Evolutionary conservation across 2,888 invertebrate species (phyloP), one percentile per base, ranked within the genome.

Genomic region (Rutpela maculata): DNA sequence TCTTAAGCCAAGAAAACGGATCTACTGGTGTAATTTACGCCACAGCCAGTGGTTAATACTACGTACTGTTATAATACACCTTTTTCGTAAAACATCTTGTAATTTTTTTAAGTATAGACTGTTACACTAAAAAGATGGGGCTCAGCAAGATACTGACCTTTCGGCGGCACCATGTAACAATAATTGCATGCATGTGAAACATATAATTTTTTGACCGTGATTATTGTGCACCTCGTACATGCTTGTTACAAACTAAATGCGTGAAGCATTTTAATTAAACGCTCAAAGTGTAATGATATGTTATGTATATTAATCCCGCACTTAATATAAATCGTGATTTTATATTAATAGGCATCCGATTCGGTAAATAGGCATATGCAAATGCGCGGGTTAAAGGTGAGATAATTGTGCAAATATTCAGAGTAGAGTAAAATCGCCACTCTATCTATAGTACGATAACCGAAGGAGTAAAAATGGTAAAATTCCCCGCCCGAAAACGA

Each of bases 291-390:
- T 65, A 65, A 65, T 65, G 22, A 65, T 65, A 65, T n/a, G 43
- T 65, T 65, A 65, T 65, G 19, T 50, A 43, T 26, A 38, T 65
- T 65, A 65, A 65, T 43, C 17, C 19, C 15, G 19, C 43, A 43
- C 43, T 50, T 65, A 65, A 65, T 65, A 43, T 65, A 65, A 65
- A 65, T 65, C 65, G 65, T 65, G 65, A 65, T 65, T 65, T 65
- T 19, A 43, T 43, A 65, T 65, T 65, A 65, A 26, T 19, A 65
- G 65, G 26, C 43, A 22, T 35, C 17, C n/a, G 22, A 43, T 43
- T 50, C 43, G 17, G 22, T 43, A 15, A 43, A 65, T 22, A 19
- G 38, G 65, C 12, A 19, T 65, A 65, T 65, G 65, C 43, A 65
- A 65, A 65, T 65, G 65, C 19, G 19, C 5, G 65, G 43, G 65